These are phyloP conservation scores for Carduelis carduelis DNA, from an alignment of 2,797 vertebrate genomes.

Conservation along the genomic window DNA sequence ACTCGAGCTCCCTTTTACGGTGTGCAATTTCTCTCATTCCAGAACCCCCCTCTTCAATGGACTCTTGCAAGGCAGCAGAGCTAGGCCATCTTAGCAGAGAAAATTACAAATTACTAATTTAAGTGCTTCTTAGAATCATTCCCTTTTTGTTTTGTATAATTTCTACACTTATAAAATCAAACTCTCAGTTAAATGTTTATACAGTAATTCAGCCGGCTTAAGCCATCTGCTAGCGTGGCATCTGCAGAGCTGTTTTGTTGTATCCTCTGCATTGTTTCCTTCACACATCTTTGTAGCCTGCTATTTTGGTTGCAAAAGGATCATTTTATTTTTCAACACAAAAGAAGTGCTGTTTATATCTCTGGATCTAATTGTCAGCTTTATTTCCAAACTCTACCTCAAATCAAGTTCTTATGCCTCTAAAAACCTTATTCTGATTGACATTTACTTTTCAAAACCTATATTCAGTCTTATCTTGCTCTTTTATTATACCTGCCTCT, in stretches of 20 bases:
- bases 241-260: conserved; percentile 15
- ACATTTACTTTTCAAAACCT: conserved; percentile 47
- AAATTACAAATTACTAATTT: conserved; percentile 65
- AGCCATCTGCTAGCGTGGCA: conserved; percentile 48
- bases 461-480: conserved; percentile 5
- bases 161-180: conserved; percentile 63
- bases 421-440: conserved; percentile 46
- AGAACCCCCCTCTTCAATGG: neutral
- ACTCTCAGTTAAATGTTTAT: conserved; percentile 61
- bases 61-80: neutral
- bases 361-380: conserved; percentile 39
- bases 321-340: neutral
- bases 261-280: conserved; percentile 26
- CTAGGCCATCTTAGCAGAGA: neutral
- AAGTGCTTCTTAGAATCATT: conserved; percentile 44
- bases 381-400: conserved; percentile 48
- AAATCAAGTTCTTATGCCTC: conserved; percentile 10
- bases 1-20: neutral
- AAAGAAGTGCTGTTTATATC: conserved; percentile 55
- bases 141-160: conserved; percentile 63
- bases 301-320: conserved; percentile 49
- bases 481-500: conserved; percentile 31
- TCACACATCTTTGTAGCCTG: conserved; percentile 29
- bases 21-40: neutral
- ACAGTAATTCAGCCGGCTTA: conserved; percentile 33